These are phyloP conservation scores for Esperia sulphurella DNA, from an alignment of 2,888 invertebrate genomes.

Conservation along the genomic window DNA sequence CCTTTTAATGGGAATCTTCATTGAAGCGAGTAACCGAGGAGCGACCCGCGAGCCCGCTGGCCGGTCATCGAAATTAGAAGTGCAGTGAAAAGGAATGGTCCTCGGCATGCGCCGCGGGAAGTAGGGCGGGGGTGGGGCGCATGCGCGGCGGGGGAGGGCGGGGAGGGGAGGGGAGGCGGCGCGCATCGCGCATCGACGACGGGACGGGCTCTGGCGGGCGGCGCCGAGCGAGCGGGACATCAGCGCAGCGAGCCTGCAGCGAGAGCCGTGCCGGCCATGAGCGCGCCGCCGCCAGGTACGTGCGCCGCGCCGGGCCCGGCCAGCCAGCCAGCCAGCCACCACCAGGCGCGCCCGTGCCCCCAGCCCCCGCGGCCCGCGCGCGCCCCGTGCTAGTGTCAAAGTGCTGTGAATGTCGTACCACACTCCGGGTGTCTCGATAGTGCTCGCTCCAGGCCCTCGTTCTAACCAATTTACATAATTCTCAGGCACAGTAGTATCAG, in stretches of 20 bases:
- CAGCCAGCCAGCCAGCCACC: constrained; percentile 1
- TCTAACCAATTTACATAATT: no score
- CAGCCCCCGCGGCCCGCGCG: constrained; percentile 1
- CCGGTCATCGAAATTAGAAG: no score
- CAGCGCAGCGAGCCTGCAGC: no score
- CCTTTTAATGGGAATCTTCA: no score
- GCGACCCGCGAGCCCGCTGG: no score
- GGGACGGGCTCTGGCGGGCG: not conserved
- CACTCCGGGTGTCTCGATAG: no score
- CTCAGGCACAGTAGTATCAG: no score
- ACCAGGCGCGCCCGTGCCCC: constrained; percentile 1
- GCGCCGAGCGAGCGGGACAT: constrained; percentile 23
- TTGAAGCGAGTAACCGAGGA: no score
- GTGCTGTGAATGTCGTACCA: no score
- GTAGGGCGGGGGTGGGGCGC: not conserved
- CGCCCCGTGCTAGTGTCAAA: not conserved
- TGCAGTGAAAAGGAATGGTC: no score
- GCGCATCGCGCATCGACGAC: constrained; percentile 16
- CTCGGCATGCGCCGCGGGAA: not conserved
- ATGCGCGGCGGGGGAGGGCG: not conserved
- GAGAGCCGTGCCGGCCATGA: no score
- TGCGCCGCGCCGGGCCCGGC: constrained; percentile 4
- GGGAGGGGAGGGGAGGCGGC: constrained; percentile 1
- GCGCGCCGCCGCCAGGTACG: constrained; percentile 17
- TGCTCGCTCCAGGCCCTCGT: no score